A percentile compares a stretch with the other conserved stretches of the same genome.
Evolutionary conservation across 2,797 vertebrate species (phyloP).

Genomic region (Paramormyrops hopkinsi): DNA sequence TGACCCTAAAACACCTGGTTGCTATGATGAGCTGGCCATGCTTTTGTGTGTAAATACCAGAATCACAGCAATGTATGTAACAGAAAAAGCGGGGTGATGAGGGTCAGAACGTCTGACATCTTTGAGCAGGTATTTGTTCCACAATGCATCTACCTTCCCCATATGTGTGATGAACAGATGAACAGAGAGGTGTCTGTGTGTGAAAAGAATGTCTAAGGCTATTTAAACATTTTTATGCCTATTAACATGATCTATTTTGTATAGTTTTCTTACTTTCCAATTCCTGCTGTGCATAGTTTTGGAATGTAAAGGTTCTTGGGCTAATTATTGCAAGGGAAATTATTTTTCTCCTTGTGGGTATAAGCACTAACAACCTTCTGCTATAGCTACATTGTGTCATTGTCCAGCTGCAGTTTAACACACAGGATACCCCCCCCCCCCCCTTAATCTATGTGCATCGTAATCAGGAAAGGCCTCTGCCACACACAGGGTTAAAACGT

Average conservation of each 20-base stretch:
- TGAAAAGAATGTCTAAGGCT: not conserved
- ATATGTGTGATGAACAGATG: not conserved
- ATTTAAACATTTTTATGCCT: not conserved
- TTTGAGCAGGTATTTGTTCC: not conserved
- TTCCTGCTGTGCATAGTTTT: not conserved
- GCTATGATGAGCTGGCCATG: not conserved
- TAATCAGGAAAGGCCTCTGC: conserved; percentile 2
- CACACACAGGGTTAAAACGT: not conserved
- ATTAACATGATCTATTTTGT: not conserved
- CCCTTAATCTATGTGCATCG: not conserved
- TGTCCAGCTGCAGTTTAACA: not conserved
- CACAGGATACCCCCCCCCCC: not conserved
- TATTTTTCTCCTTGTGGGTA: not conserved
- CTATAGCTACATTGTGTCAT: not conserved
- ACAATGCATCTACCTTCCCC: not conserved
- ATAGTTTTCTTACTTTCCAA: not conserved
- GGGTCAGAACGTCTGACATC: not conserved
- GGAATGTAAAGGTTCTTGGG: not conserved
- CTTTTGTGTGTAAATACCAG: not conserved
- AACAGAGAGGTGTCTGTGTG: not conserved
- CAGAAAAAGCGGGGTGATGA: not conserved
- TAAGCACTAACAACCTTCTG: not conserved
- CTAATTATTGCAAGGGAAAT: not conserved
- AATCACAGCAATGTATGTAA: not conserved
- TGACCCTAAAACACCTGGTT: not conserved